phyloP scores from a whole-genome alignment of 2,113 vertebrate species.

The Cyphomyrus discorhynchus region DNA sequence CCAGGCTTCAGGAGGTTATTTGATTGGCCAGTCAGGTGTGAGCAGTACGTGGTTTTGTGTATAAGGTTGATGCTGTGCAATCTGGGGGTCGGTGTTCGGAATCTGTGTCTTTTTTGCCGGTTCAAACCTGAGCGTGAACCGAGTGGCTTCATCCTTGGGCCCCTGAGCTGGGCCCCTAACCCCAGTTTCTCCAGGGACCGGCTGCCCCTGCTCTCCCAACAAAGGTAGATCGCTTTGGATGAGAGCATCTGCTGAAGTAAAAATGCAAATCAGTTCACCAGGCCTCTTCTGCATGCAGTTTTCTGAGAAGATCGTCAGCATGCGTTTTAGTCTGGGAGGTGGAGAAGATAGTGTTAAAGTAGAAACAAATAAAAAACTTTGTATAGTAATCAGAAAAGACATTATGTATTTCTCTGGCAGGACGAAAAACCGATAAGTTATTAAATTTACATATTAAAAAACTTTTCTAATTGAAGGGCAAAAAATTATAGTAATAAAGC shows the following conservation, averaged over 20 bases:
- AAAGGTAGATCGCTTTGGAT: not conserved
- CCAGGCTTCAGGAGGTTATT: not conserved
- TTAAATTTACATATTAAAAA: not conserved
- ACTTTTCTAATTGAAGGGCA: not conserved
- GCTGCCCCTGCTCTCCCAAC: not conserved
- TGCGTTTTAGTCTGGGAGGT: not conserved
- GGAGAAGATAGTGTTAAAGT: not conserved
- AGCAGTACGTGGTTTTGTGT: not conserved
- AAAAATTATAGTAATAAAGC: not conserved
- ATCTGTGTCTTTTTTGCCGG: not conserved
- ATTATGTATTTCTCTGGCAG: not conserved
- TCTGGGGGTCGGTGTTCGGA: not conserved
- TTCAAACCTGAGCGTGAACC: not conserved
- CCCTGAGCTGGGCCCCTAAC: not conserved
- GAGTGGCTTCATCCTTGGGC: not conserved
- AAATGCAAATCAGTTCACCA: not conserved
- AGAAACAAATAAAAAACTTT: not conserved
- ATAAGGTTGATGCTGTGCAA: not conserved
- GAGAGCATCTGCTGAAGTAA: not conserved
- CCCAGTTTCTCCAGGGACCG: not conserved
- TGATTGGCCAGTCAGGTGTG: not conserved
- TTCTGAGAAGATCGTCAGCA: not conserved
- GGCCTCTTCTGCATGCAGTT: not conserved
- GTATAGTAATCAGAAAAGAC: not conserved
- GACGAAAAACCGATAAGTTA: not conserved